These are phyloP conservation scores for Melanotus villosus DNA, from an alignment of 2,888 invertebrate species.

Conservation along the genomic window DNA sequence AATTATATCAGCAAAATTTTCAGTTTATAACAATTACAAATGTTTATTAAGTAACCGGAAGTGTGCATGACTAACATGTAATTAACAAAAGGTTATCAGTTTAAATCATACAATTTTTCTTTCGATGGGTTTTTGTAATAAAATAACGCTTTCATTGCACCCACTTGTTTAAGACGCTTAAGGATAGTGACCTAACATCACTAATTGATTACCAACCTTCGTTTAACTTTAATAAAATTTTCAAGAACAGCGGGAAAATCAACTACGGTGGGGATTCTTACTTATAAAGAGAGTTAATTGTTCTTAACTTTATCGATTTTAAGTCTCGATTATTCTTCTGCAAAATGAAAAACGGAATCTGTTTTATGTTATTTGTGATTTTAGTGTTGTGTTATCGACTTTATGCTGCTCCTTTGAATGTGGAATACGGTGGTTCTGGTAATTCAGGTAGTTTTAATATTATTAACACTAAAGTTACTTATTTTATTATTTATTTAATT, in stretches of 20 bases:
- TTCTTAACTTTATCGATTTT: background rate
- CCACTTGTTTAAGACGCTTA: background rate
- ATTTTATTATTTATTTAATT: too few relatives aligned
- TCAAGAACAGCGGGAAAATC: slow-evolving; percentile 12
- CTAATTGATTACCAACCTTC: background rate
- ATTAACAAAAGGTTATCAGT: too few relatives aligned
- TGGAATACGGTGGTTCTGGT: too few relatives aligned
- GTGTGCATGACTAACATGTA: too few relatives aligned
- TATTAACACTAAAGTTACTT: too few relatives aligned
- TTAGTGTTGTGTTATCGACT: too few relatives aligned
- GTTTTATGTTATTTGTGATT: background rate
- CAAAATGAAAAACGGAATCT: slow-evolving; percentile 2
- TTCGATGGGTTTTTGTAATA: background rate
- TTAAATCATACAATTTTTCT: background rate
- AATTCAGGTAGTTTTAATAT: too few relatives aligned
- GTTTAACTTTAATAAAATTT: background rate
- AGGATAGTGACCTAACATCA: background rate
- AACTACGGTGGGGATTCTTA: background rate
- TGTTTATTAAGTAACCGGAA: too few relatives aligned
- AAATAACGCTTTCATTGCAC: background rate
- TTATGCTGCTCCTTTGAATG: too few relatives aligned
- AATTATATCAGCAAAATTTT: too few relatives aligned
- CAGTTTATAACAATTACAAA: too few relatives aligned
- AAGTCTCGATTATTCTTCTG: background rate
- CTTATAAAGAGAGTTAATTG: slow-evolving; percentile 5